A percentile compares a stretch with the other conserved stretches of the same genome.
Conservation (phyloP, 2,113 vertebrate species). For the Brachirus orientalis region DNA sequence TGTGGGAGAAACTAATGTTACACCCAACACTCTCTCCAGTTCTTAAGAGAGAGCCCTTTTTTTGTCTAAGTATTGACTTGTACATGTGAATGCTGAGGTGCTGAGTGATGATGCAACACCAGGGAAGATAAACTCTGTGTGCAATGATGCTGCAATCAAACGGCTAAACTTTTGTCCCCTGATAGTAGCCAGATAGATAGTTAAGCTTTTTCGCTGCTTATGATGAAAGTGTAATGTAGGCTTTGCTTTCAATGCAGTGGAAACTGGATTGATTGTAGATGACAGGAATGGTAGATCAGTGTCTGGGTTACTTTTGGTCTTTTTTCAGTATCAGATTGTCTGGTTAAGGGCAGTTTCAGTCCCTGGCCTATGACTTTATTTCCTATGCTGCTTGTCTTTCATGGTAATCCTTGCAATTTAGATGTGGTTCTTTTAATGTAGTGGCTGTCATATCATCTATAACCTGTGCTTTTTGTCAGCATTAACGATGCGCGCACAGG, state of each 20-base stretch:
- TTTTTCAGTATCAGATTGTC: not conserved
- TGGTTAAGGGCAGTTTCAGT: slow-evolving; percentile 1
- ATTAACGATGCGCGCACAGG: not conserved
- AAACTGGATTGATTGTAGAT: slow-evolving; percentile 18
- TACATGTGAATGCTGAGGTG: slow-evolving; percentile 55
- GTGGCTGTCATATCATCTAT: too few species aligned
- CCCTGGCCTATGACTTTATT: slow-evolving; percentile 3
- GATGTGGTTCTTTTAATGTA: not conserved
- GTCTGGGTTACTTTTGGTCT: not conserved
- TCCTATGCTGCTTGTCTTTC: slow-evolving; percentile 10
- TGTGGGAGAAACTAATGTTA: slow-evolving; percentile 47
- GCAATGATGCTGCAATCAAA: slow-evolving; percentile 55
- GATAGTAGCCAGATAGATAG: slow-evolving; percentile 40
- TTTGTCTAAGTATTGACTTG: slow-evolving; percentile 26
- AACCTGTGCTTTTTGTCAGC: slow-evolving; percentile 29
- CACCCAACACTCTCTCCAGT: slow-evolving; percentile 13
- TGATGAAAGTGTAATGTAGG: slow-evolving; percentile 34
- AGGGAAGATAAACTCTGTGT: slow-evolving; percentile 53
- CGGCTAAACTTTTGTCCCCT: slow-evolving; percentile 33
- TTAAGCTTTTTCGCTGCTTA: not conserved
- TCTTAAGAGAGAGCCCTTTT: slow-evolving; percentile 39
- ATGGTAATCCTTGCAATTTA: slow-evolving; percentile 8
- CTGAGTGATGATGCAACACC: slow-evolving; percentile 60
- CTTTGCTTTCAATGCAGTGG: slow-evolving; percentile 12
- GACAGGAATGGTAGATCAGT: slow-evolving; percentile 20